These are phyloP conservation scores for Aphidoletes aphidimyza DNA, from an alignment of 2,888 invertebrate genomes.

Conservation along the genomic window DNA sequence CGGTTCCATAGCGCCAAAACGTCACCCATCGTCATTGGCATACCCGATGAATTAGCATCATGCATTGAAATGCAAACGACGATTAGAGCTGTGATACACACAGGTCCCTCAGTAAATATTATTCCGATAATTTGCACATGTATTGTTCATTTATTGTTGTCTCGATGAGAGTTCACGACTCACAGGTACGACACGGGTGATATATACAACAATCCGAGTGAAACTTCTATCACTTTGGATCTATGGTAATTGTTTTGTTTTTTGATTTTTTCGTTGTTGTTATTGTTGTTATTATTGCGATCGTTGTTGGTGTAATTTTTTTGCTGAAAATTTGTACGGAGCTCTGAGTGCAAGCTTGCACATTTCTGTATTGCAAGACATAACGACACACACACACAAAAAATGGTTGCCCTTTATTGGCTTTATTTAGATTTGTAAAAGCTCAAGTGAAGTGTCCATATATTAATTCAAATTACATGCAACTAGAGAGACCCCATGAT, in stretches of 20 bases:
- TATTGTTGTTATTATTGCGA: no score
- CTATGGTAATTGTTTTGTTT: no score
- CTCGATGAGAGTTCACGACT: no score
- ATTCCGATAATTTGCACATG: conserved; percentile 27
- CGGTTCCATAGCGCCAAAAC: no score
- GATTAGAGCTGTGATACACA: background rate
- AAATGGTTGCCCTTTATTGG: background rate
- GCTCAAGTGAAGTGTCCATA: conserved; percentile 11
- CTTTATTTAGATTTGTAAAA: background rate
- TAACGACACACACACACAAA: background rate
- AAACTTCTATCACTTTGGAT: no score
- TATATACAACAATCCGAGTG: no score
- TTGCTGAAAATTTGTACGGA: no score
- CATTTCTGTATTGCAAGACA: no score
- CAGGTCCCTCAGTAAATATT: conserved; percentile 19
- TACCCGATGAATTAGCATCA: background rate
- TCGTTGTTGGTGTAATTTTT: no score
- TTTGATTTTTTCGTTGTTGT: no score
- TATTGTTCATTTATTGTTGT: background rate
- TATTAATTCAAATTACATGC: background rate
- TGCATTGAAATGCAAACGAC: conserved; percentile 44
- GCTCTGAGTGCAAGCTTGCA: no score
- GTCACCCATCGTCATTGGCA: conserved; percentile 17
- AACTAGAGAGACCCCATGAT: background rate
- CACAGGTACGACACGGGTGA: no score